Conservation (phyloP, 1,140 invertebrate species). For the Orussus abietinus region DNA sequence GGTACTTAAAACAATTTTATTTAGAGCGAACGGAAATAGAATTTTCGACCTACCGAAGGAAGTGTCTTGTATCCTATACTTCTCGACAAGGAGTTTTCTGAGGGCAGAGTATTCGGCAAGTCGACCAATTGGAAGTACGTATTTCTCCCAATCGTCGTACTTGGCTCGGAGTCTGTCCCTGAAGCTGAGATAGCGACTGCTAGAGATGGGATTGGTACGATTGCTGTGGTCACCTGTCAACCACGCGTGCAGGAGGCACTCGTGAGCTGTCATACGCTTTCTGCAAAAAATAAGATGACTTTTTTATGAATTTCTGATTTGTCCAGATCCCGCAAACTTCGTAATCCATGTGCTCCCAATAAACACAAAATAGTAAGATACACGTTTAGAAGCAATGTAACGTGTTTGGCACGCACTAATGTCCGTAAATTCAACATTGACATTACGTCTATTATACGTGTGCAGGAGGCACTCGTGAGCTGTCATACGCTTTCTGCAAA, state of each 20-base stretch:
- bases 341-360: no score
- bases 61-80: slow-evolving; percentile 94
- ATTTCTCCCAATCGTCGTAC: slow-evolving; percentile 90
- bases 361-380: no score
- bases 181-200: slow-evolving; percentile 79
- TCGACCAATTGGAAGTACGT: slow-evolving; percentile 88
- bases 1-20: no score
- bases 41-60: slow-evolving; percentile 77
- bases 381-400: no score
- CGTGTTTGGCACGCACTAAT: no score
- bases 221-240: slow-evolving; percentile 78
- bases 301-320: slow-evolving; percentile 6
- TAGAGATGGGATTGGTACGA: slow-evolving; percentile 72
- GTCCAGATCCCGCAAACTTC: no score
- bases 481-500: slow-evolving; percentile 88
- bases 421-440: no score
- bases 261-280: slow-evolving; percentile 96
- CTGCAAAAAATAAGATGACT: slow-evolving; percentile 53
- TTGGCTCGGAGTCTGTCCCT: slow-evolving; percentile 81
- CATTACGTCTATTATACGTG: no score
- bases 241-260: slow-evolving; percentile 95
- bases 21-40: no score
- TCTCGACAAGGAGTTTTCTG: slow-evolving; percentile 93
- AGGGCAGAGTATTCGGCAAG: slow-evolving; percentile 96
- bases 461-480: slow-evolving; percentile 96